A percentile compares a stretch with the other conserved stretches of the same genome.
phyloP scores from a whole-genome alignment of 2,113 vertebrate genomes.

The Vanacampus margaritifer region DNA sequence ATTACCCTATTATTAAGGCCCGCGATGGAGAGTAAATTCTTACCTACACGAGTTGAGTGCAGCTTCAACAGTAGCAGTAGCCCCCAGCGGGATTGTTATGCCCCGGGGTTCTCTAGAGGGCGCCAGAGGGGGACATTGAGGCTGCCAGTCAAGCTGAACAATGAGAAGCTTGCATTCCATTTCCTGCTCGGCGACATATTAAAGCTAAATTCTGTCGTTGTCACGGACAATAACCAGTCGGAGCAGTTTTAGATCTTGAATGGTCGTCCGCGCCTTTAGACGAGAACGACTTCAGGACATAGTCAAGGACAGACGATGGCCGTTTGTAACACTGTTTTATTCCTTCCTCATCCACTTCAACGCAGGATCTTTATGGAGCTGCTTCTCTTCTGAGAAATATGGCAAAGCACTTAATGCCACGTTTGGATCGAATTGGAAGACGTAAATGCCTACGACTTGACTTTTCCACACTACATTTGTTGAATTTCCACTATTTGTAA shows the following conservation, averaged over 20 bases:
- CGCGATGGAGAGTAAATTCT: constrained; percentile 65
- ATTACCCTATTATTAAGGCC: constrained; percentile 61
- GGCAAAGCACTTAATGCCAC: not conserved
- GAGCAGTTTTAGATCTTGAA: not conserved
- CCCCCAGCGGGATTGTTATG: not conserved
- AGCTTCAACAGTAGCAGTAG: not conserved
- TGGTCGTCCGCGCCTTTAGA: not conserved
- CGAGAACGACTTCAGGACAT: not conserved
- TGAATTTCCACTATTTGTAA: not conserved
- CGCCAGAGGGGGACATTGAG: too few relatives aligned
- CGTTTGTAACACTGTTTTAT: not conserved
- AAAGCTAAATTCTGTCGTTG: not conserved
- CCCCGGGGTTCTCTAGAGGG: not conserved
- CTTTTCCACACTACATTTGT: not conserved
- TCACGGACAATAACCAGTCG: not conserved
- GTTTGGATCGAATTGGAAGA: not conserved
- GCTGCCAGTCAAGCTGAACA: not conserved
- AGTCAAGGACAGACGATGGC: not conserved
- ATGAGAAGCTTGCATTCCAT: not conserved
- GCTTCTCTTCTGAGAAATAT: not conserved
- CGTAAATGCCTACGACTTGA: not conserved
- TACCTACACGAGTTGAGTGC: not conserved
- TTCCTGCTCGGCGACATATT: not conserved
- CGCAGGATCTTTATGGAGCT: not conserved
- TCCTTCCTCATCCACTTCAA: not conserved